Conservation (phyloP, 2,888 invertebrate species). For the Dichetophora obliterata region DNA sequence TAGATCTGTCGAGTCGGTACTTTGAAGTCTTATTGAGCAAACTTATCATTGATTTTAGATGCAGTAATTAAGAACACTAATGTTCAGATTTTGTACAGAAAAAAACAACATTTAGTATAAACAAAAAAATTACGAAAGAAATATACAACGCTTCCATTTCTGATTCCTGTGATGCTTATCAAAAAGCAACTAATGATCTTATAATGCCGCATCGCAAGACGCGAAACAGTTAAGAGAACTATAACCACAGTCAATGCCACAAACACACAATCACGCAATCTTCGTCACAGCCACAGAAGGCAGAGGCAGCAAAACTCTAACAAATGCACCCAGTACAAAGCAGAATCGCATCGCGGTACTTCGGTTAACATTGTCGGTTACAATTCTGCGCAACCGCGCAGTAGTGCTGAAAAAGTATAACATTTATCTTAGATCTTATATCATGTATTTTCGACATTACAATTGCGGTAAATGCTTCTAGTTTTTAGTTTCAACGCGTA, state of each 20-base stretch:
- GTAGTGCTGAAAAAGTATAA: constrained; percentile 56
- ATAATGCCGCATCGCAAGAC: constrained; percentile 61
- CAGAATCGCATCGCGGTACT: too few species aligned
- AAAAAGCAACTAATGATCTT: constrained; percentile 68
- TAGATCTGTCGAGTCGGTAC: too few species aligned
- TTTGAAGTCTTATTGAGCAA: background rate
- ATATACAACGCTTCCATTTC: background rate
- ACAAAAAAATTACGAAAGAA: background rate
- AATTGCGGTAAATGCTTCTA: constrained; percentile 70
- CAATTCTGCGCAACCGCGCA: background rate
- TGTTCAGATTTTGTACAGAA: background rate
- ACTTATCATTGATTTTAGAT: background rate
- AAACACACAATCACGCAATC: constrained; percentile 47
- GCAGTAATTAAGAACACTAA: constrained; percentile 1
- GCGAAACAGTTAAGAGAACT: constrained; percentile 37
- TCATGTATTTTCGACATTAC: constrained; percentile 70
- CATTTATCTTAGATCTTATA: constrained; percentile 69
- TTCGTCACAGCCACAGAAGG: background rate
- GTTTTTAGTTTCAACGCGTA: constrained; percentile 69
- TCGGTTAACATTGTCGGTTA: too few species aligned
- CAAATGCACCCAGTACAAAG: background rate
- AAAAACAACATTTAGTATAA: background rate
- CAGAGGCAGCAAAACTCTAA: background rate
- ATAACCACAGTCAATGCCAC: constrained; percentile 48
- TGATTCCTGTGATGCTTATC: constrained; percentile 60